Evolutionary conservation across 2,888 invertebrate genomes (phyloP).

Genomic region (Sepioteuthis lessoniana): DNA sequence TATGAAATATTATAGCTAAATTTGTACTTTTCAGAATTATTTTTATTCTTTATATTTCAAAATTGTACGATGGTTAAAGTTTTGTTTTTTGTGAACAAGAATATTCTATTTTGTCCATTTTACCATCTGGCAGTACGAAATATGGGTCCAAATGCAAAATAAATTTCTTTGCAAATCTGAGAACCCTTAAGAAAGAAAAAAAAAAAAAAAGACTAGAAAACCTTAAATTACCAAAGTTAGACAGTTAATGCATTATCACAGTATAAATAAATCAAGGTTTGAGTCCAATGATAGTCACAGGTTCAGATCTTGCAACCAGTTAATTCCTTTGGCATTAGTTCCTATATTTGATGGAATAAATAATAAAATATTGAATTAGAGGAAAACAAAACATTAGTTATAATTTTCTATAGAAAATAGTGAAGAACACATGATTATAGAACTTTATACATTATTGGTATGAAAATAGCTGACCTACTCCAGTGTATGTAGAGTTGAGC

Average conservation of each 20-base stretch:
- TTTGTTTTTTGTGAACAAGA: background rate
- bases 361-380: background rate
- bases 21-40: no score
- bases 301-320: background rate
- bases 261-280: background rate
- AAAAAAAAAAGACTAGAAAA: background rate
- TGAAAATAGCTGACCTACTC: background rate
- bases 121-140: background rate
- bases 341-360: background rate
- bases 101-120: background rate
- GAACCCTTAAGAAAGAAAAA: background rate
- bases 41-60: background rate
- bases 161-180: background rate
- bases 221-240: background rate
- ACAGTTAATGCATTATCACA: background rate
- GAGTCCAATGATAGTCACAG: background rate
- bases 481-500: background rate
- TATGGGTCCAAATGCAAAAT: background rate
- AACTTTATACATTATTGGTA: constrained; percentile 3
- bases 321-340: background rate
- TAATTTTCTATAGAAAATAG: background rate
- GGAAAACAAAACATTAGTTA: background rate
- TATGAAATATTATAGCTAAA: no score
- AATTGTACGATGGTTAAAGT: background rate
- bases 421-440: background rate